Base-by-base conservation (phyloP, 2,113 vertebrate species). In the Bubalus kerabau region DNA sequence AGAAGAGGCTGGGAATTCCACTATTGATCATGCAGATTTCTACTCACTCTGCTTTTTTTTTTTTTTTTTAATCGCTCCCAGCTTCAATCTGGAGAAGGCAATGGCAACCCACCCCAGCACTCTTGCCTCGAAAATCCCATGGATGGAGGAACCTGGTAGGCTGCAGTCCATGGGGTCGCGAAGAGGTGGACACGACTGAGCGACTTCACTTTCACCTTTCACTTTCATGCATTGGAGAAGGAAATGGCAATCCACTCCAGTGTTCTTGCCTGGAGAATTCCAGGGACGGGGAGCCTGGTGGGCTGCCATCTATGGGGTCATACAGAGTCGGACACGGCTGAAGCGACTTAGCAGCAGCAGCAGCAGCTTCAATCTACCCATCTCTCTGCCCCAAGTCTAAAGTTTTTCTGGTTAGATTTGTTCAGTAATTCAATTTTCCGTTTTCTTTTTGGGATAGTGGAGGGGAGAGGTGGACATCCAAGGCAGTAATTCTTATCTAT, bases 391-490 rank as follows among this genome's bases (percentile, higher is more conserved):
- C 36, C 30, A 64, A 26, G 19, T 52, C 36, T 80, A 28, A 80
- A 48, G 26, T 71, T 80, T 62, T 67, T 59, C 59, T 93, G 36
- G 23, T 10, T 84, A 15, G 28, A 56, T 54, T 46, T 86, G 28
- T 46, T 91, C 32, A 67, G 43, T 16, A 30, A 57, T 82, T 43
- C 57, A 87, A 54, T 36, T 67, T 88, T 76, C 6, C 8, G 3
- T 7, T 54, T 60, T 64, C 52, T 30, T 59, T 46, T 80, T 40
- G 11, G 23, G n/a, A 64, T 67, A 52, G 28, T 30, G 2, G 6
- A 52, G 43, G 26, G 26, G 23, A 36, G 14, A 8, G 3, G 2
- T 40, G 2, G 15, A 1, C 4, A 76, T 26, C 0, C 1, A n/a
- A 15, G 16, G 40, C 1, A 85, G 74, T 26, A 50, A 19, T 12